Base-by-base conservation (phyloP, 2,888 invertebrate genomes). In the Amorpha juglandis region DNA sequence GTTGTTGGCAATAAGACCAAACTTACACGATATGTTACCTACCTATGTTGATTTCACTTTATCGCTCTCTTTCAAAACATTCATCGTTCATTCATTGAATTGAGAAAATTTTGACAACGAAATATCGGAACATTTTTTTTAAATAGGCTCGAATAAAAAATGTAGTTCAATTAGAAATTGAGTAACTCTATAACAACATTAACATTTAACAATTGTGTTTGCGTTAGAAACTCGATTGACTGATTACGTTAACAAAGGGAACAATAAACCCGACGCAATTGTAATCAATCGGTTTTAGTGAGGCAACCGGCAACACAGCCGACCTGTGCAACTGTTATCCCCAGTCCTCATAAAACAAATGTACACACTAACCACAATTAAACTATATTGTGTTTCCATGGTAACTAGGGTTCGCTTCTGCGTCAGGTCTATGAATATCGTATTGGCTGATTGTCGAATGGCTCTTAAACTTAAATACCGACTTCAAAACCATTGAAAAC, bases 151-250 rank as follows among this genome's bases (percentile, higher is more conserved):
- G 19, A 19, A 50, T 50, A 50, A 50, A 50, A 50, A 50, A 50
- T 50, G 1, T 50, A 50, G 19, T 50, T 19, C 50, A 50, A 50
- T 19, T 50, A 50, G 9, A 50, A 35, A 53, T 53, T 6, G 9
- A n/a, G 35, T n/a, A 35, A 53, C 33, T n/a, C n/a, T 52, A 27
- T 14, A 14, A 52, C 33, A 27, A 27, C 38, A 27, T 14, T 52
- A 53, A 33, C n/a, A 27, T n/a, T 53, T 53, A n/a, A 35, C 53
- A 7, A 53, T 53, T 53, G 53, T 53, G 53, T 53, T 53, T 53
- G 33, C n/a, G 12, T 53, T 53, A 33, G 51, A 45, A 53, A 53
- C 53, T 35, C 35, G 53, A 35, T 33, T 33, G 53, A 35, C 33
- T n/a, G 53, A 53, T 53, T 53, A 53, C n/a, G 27, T 53, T 53